A percentile compares a stretch with the other conserved stretches of the same genome.
Evolutionary conservation across 1,140 invertebrate genomes (phyloP).

Genomic region (Zaprionus africanus): DNA sequence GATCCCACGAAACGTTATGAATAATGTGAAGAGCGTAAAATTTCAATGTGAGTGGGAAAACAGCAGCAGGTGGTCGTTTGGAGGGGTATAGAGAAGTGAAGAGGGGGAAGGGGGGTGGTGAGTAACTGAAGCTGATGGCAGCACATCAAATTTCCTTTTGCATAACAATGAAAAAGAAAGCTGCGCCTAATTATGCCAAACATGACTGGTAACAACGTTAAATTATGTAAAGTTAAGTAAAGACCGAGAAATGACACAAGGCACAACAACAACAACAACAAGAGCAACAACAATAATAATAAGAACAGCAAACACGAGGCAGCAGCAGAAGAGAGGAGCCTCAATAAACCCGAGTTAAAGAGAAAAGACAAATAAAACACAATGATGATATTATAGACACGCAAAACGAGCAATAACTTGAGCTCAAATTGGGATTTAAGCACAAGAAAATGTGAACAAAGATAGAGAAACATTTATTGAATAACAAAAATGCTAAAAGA

Average conservation of each 20-base stretch:
- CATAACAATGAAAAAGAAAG: slow-evolving; percentile 55
- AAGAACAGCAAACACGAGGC: slow-evolving; percentile 21
- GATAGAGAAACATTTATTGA: not conserved
- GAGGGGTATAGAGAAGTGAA: too few species aligned
- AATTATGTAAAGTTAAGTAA: slow-evolving; percentile 63
- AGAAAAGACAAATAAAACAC: slow-evolving; percentile 17
- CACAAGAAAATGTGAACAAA: not conserved
- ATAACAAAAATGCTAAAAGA: too few species aligned
- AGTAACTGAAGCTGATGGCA: not conserved
- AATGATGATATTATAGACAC: slow-evolving; percentile 23
- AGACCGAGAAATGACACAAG: slow-evolving; percentile 31
- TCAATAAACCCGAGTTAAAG: slow-evolving; percentile 1
- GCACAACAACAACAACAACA: slow-evolving; percentile 2
- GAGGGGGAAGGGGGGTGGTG: not conserved
- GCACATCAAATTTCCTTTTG: slow-evolving; percentile 49
- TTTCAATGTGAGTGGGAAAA: slow-evolving; percentile 8
- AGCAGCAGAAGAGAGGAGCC: slow-evolving; percentile 14
- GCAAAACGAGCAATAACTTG: slow-evolving; percentile 7
- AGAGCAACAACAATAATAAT: not conserved
- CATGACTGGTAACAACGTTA: slow-evolving; percentile 47
- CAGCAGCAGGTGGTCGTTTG: not conserved
- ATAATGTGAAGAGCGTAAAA: slow-evolving; percentile 56
- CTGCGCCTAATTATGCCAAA: slow-evolving; percentile 57
- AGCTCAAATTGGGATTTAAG: not conserved
- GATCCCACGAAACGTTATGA: slow-evolving; percentile 60